Base-by-base conservation (phyloP, 2,113 vertebrate genomes). In the Euleptes europaea region DNA sequence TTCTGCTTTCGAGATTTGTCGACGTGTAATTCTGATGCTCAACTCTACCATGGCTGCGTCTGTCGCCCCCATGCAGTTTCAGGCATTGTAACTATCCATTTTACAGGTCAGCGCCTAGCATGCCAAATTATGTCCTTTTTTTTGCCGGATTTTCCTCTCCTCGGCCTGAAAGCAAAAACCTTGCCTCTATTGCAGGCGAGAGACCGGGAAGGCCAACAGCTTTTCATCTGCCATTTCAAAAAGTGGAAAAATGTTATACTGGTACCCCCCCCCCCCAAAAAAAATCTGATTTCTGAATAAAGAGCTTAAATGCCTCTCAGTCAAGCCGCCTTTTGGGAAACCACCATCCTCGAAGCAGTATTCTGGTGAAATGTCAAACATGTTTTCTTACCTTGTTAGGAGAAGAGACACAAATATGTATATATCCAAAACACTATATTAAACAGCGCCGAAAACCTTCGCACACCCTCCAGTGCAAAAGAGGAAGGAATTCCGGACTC, bases 401-500 rank as follows among this genome's bases (percentile, higher is more conserved):
- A 69, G 51, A n/a, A 83, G 84, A 83, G 86, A 54, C 71, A 49
- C 47, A 78, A 33, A 89, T 13, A 57, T 65, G 85, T 73, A 87
- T 85, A 54, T 17, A 60, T 23, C 85, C 91, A n/a, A 85, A 2
- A 66, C 85, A n/a, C 40, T 79, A 69, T 71, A 65, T 1, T 83
- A 47, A 84, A 42, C 40, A 80, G 83, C 44, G 57, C 82, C 78
- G 78, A 82, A 92, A 89, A 69, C 84, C 89, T 83, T 84, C 15
- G 38, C 49, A 84, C 83, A 72, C 83, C 85, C 90, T 84, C 2
- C 92, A 90, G 86, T 91, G 65, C 73, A 91, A 91, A 91, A 90
- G 87, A 91, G 90, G 85, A 91, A 78, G 89, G 91, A 88, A 93
- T 89, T 85, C 76, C 90, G 89, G 91, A 77, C 84, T 88, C 82